phyloP scores from a whole-genome alignment of 2,888 invertebrate genomes.

The Epirrhoe alternata region DNA sequence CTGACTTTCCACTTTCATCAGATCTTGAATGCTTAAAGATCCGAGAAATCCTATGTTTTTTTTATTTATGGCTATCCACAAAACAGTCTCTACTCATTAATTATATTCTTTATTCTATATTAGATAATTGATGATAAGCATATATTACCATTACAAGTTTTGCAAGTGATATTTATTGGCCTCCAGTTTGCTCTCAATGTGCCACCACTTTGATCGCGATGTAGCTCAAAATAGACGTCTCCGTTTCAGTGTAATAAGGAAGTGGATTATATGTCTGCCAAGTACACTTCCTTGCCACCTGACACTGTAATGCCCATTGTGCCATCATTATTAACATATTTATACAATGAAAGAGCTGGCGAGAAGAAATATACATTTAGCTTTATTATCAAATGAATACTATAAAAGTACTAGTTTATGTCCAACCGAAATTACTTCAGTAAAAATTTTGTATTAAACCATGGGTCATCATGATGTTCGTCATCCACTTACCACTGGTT shows the following conservation, averaged over 20 bases:
- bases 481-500: too few relatives aligned
- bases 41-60: too few relatives aligned
- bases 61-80: too few relatives aligned
- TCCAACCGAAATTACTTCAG: too few relatives aligned
- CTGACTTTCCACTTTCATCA: too few relatives aligned
- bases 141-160: not conserved
- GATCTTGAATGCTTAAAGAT: too few relatives aligned
- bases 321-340: slow-evolving; percentile 2
- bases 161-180: not conserved
- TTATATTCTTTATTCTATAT: not conserved
- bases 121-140: too few relatives aligned
- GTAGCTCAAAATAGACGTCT: slow-evolving; percentile 52
- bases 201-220: slow-evolving; percentile 37
- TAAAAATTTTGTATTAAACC: too few relatives aligned
- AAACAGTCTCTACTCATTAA: too few relatives aligned
- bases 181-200: slow-evolving; percentile 7
- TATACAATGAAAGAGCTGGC: not conserved
- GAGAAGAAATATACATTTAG: not conserved
- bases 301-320: slow-evolving; percentile 22
- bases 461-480: too few relatives aligned
- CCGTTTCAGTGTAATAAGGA: slow-evolving; percentile 55
- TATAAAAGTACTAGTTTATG: not conserved
- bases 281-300: slow-evolving; percentile 41
- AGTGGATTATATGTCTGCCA: slow-evolving; percentile 39
- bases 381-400: not conserved